phyloP scores from a whole-genome alignment of 1,140 invertebrate genomes.

The Caenorhabditis brenneri region DNA sequence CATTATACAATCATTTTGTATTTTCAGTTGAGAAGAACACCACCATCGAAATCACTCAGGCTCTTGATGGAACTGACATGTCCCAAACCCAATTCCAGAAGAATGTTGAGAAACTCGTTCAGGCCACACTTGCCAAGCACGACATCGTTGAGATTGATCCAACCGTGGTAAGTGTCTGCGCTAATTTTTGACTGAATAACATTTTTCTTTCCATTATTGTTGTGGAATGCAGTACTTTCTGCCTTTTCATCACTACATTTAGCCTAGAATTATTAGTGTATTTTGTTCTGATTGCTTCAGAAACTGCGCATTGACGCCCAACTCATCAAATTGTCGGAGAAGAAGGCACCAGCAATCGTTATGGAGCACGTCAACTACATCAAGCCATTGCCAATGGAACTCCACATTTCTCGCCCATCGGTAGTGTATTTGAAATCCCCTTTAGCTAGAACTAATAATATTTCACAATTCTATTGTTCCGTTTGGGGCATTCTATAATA shows the following conservation, averaged over 20 bases:
- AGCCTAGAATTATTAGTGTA: background rate
- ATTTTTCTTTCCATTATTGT: background rate
- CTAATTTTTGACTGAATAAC: background rate
- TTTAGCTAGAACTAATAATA: background rate
- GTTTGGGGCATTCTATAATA: background rate
- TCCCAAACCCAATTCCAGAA: constrained; percentile 26
- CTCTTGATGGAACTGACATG: constrained; percentile 31
- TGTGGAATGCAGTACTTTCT: constrained; percentile 8
- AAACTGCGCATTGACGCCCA: constrained; percentile 53
- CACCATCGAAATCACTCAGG: constrained; percentile 38
- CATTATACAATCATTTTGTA: background rate
- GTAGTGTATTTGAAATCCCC: constrained; percentile 28
- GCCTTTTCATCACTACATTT: background rate
- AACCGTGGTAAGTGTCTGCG: constrained; percentile 43
- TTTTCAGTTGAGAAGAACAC: constrained; percentile 42
- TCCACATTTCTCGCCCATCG: constrained; percentile 49
- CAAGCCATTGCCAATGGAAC: constrained; percentile 46
- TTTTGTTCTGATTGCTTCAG: constrained; percentile 34
- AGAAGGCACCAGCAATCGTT: constrained; percentile 30
- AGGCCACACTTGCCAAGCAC: constrained; percentile 4
- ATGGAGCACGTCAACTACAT: constrained; percentile 47
- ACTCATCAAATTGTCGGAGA: constrained; percentile 46
- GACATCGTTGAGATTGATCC: constrained; percentile 38
- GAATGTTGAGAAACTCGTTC: constrained; percentile 27
- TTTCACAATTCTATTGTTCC: background rate